Conservation (phyloP, 2,113 vertebrate species). For the Brienomyrus brachyistius region DNA sequence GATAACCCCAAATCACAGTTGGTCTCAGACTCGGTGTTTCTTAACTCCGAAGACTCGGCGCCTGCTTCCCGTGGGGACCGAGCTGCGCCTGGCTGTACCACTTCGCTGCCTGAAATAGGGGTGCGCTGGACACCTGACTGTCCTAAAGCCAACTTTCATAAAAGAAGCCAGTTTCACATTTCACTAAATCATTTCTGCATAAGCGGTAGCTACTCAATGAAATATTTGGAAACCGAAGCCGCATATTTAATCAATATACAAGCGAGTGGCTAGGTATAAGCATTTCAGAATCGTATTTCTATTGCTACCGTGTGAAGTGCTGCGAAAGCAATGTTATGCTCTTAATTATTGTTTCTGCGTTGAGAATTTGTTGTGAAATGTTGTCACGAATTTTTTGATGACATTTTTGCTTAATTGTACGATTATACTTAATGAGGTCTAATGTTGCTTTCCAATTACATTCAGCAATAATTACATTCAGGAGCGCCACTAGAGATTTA, state of each 20-base stretch:
- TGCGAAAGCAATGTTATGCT: background rate
- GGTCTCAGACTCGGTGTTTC: slow-evolving; percentile 17
- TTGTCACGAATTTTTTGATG: background rate
- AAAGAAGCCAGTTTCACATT: background rate
- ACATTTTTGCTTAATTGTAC: background rate
- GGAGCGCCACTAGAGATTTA: background rate
- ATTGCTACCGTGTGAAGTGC: background rate
- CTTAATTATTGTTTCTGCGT: background rate
- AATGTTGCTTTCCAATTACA: background rate
- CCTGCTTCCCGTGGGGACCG: slow-evolving; percentile 47
- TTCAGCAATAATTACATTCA: background rate
- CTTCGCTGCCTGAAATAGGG: slow-evolving; percentile 7
- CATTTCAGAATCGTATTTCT: background rate
- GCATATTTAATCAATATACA: background rate
- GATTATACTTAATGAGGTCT: background rate
- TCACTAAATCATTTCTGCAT: background rate
- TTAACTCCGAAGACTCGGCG: slow-evolving; percentile 29
- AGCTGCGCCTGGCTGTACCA: slow-evolving; percentile 48
- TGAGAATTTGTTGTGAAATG: background rate
- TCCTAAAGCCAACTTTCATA: background rate
- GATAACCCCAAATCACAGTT: slow-evolving; percentile 35
- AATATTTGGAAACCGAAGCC: background rate
- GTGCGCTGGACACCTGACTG: background rate
- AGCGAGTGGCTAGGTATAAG: background rate
- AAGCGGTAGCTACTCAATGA: background rate